Base-by-base conservation (phyloP, 2,888 invertebrate genomes). In the Noctua pronuba region DNA sequence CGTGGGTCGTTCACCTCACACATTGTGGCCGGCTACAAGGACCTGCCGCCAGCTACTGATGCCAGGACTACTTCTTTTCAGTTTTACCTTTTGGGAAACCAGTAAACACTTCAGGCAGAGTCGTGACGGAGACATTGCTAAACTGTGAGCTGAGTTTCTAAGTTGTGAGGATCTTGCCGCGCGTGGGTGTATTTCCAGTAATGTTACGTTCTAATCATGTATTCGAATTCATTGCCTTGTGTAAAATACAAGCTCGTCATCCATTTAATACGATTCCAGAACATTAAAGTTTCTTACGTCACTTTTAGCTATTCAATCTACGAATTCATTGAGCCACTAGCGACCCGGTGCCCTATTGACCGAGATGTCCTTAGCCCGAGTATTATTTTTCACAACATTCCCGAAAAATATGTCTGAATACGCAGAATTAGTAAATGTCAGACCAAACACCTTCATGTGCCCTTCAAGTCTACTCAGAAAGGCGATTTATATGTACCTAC, bases 1-100 rank as follows among this genome's bases (percentile, higher is more conserved):
- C 80, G 84, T 80, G 88, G 92, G 91, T 92, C 93, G 86, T 90
- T 91, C 83, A 87, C 92, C 93, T 82, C 88, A 79, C 73, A 80
- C 77, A 83, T 83, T 77, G 86, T 87, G 75, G 74, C 82, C 46
- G 71, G 64, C 75, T 31, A 73, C 62, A 58, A 70, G 81, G 80
- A 65, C 74, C 82, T 82, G 68, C 68, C 62, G 77, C 79, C 62
- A 71, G 55, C 71, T 31, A 65, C 66, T 80, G 72, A 28, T 38
- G 35, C 74, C 86, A 72, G 79, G 68, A 69, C 73, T 46, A 55
- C 35, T 7, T 35, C 21, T 31, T 35, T 69, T 67, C 44, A 49
- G 24, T 62, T 72, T 58, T 55, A 65, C 31, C 31, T 52, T 70
- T 73, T 41, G 24, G 13, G 16, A 71, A 72, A 64, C 46, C 71